phyloP scores from a whole-genome alignment of 2,113 vertebrate species.

The Excalfactoria chinensis region DNA sequence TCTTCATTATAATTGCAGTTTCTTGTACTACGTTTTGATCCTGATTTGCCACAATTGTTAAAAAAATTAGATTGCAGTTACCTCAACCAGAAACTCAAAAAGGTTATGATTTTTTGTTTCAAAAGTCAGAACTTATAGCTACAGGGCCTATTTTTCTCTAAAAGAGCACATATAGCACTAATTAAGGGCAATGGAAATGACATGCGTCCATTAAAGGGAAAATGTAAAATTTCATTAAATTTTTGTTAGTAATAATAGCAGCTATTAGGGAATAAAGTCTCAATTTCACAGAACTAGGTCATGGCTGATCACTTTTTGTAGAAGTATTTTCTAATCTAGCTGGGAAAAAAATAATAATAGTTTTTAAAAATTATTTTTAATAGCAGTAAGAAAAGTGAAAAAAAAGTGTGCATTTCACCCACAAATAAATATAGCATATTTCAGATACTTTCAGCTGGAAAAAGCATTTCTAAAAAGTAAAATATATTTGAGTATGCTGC shows the following conservation, averaged over 20 bases:
- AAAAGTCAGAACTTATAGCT: conserved; percentile 59
- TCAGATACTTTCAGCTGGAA: background rate
- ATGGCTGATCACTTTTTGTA: background rate
- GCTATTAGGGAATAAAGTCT: background rate
- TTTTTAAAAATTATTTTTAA: background rate
- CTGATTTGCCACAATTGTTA: conserved; percentile 2
- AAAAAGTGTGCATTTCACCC: background rate
- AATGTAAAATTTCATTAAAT: conserved; percentile 46
- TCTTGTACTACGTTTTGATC: background rate
- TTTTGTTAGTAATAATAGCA: conserved; percentile 22
- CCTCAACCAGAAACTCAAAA: conserved; percentile 56
- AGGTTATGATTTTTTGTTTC: conserved; percentile 57
- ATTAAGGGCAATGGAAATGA: conserved; percentile 65
- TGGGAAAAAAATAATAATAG: background rate
- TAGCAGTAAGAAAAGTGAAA: background rate
- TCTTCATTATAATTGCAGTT: background rate
- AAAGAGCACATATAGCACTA: conserved; percentile 51
- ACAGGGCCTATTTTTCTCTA: conserved; percentile 37
- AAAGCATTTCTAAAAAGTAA: background rate
- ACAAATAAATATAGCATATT: background rate
- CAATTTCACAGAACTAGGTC: background rate
- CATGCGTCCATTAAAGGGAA: background rate
- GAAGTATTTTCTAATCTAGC: background rate
- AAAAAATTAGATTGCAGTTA: conserved; percentile 20
- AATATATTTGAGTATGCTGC: background rate